Evolutionary conservation across 1,140 invertebrate species (phyloP).

Genomic region (Nephotettix cincticeps): DNA sequence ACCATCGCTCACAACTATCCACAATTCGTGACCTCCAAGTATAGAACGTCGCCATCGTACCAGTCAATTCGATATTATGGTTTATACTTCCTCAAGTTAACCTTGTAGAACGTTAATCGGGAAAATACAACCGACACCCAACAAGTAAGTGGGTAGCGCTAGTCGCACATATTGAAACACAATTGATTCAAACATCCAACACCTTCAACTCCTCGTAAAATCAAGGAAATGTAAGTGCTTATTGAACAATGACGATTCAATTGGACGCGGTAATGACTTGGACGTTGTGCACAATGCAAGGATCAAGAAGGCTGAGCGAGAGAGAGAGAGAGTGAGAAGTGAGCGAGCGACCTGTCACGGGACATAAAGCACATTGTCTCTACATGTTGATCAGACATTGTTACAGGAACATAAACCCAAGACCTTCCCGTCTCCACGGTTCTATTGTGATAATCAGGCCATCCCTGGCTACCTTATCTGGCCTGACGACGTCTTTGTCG

Average conservation of each 20-base stretch:
- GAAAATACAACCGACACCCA: background rate
- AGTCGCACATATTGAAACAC: no score
- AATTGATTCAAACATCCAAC: no score
- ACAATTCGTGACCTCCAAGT: no score
- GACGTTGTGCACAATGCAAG: background rate
- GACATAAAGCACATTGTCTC: constrained; percentile 18
- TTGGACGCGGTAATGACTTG: background rate
- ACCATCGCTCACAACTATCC: no score
- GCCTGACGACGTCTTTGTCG: background rate
- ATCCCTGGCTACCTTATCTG: background rate
- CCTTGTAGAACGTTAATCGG: background rate
- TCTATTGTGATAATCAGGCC: background rate
- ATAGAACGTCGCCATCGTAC: no score
- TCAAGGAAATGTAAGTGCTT: background rate
- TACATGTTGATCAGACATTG: constrained; percentile 22
- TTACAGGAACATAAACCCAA: constrained; percentile 9
- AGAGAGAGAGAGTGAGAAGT: background rate
- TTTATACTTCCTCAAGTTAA: no score
- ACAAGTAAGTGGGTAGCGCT: background rate
- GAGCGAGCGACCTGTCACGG: constrained; percentile 11
- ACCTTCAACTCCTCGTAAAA: background rate
- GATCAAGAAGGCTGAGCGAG: background rate
- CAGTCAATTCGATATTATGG: no score
- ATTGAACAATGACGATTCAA: constrained; percentile 5
- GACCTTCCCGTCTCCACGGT: background rate